Conservation (phyloP, 2,113 vertebrate species). For the Cyprinodon brontotheroides region DNA sequence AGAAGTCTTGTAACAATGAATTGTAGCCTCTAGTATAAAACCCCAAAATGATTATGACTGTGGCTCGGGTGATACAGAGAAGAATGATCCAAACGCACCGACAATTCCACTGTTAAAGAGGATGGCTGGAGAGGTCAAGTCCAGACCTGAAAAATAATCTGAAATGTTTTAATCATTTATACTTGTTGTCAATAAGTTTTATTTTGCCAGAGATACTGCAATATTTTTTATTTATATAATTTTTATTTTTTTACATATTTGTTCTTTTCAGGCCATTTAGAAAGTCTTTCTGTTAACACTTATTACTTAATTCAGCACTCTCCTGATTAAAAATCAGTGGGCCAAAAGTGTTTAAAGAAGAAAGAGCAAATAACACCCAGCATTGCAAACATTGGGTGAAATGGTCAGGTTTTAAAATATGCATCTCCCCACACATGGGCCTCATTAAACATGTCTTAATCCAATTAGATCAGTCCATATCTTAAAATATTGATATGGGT, state of each 20-base stretch:
- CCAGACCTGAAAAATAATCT: too few relatives aligned
- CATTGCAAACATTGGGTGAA: conserved; percentile 68
- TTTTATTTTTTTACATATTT: conserved; percentile 1
- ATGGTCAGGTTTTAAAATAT: conserved; percentile 75
- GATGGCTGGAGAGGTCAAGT: too few relatives aligned
- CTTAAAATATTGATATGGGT: conserved; percentile 80
- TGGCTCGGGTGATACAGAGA: too few relatives aligned
- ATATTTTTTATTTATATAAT: conserved; percentile 5
- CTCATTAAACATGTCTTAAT: conserved; percentile 81
- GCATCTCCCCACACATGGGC: conserved; percentile 72
- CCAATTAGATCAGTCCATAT: conserved; percentile 81
- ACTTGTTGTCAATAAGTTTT: neutral
- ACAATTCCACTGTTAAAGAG: too few relatives aligned
- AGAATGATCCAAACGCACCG: too few relatives aligned
- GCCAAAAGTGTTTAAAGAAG: conserved; percentile 41
- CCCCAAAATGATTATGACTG: too few relatives aligned
- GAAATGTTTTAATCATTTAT: too few relatives aligned
- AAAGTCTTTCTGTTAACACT: conserved; percentile 35
- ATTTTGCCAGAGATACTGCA: neutral
- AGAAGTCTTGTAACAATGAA: too few relatives aligned
- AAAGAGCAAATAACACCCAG: conserved; percentile 54
- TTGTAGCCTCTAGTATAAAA: too few relatives aligned
- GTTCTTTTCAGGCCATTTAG: conserved; percentile 22
- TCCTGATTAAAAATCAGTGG: conserved; percentile 42
- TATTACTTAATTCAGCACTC: conserved; percentile 36